These are phyloP conservation scores for Dolomedes plantarius DNA, from an alignment of 2,888 invertebrate species.

Conservation along the genomic window DNA sequence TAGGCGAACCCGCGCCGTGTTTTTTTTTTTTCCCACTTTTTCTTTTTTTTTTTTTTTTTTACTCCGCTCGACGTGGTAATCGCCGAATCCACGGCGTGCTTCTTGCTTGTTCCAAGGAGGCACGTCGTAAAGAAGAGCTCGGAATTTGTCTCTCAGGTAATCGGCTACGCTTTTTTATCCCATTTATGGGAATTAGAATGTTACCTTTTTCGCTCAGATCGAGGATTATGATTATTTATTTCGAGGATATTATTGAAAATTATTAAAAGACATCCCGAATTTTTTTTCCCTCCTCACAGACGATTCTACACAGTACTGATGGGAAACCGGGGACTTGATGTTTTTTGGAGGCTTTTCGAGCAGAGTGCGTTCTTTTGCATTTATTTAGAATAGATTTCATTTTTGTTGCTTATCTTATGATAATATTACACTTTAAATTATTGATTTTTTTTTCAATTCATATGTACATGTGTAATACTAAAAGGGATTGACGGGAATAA, in stretches of 20 bases:
- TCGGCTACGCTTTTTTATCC: background rate
- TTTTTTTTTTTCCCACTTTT: background rate
- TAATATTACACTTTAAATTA: no score
- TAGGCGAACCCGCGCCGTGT: background rate
- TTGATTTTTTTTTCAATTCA: no score
- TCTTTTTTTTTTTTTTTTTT: background rate
- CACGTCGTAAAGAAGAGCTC: slow-evolving; percentile 2
- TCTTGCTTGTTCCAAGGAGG: background rate
- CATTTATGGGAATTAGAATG: slow-evolving; percentile 9
- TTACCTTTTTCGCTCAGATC: background rate
- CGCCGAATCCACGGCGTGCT: background rate
- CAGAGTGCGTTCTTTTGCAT: no score
- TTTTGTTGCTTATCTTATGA: no score
- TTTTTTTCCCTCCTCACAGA: no score
- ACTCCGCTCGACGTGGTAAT: no score
- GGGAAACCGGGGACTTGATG: no score
- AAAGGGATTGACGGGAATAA: no score
- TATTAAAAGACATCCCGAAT: background rate
- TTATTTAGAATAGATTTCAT: no score
- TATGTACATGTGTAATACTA: no score
- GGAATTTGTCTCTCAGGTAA: slow-evolving; percentile 2
- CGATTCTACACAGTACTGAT: no score
- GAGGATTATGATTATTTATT: slow-evolving; percentile 3
- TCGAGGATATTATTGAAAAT: background rate
- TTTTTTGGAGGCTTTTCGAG: no score